Evolutionary conservation across 1,140 invertebrate genomes (phyloP), one percentile per base, ranked within the genome.

Genomic region (Panagrolaimus sp.): DNA sequence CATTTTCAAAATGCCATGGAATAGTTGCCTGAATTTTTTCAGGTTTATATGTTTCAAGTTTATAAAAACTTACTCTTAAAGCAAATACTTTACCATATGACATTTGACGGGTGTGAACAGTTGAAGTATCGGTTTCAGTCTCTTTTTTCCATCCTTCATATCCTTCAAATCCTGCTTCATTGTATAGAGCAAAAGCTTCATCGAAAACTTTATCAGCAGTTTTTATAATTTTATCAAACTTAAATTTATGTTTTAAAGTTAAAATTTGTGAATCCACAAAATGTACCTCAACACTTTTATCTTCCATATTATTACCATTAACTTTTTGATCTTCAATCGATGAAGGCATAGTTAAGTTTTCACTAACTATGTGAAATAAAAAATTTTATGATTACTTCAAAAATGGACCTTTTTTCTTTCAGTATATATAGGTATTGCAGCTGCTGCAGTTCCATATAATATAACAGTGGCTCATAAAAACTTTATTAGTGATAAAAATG

Each of bases 181-280:
- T n/a, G 16, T n/a, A 57, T 9, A 57, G n/a, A 9, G 51, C 51
- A 57, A n/a, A 57, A 23, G 51, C 51, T 16, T 57, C 51, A 25
- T 57, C 27, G n/a, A 57, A 57, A 27, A 27, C 11, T 13, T 57
- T 16, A 11, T 57, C 20, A 9, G 51, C 51, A 11, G 51, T 57
- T 57, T 57, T 27, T 11, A n/a, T 27, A 27, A 11, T n/a, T 25
- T 16, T 16, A n/a, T 9, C 51, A 57, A 20, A n/a, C 51, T 57
- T 11, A 57, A 57, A 57, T 4, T 38, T 38, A 4, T 27, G 27
- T 4, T 11, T 27, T 11, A 11, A 9, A 14, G 13, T 16, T 25
- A 7, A 2, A 57, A 57, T 25, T 27, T 57, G 20, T n/a, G 20
- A 57, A 57, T 13, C n/a, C 20, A 57, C 4, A 13, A 23, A 25